Evolutionary conservation across 2,888 invertebrate species (phyloP), one percentile per base, ranked within the genome.

Genomic region (Capitulum mitella): DNA sequence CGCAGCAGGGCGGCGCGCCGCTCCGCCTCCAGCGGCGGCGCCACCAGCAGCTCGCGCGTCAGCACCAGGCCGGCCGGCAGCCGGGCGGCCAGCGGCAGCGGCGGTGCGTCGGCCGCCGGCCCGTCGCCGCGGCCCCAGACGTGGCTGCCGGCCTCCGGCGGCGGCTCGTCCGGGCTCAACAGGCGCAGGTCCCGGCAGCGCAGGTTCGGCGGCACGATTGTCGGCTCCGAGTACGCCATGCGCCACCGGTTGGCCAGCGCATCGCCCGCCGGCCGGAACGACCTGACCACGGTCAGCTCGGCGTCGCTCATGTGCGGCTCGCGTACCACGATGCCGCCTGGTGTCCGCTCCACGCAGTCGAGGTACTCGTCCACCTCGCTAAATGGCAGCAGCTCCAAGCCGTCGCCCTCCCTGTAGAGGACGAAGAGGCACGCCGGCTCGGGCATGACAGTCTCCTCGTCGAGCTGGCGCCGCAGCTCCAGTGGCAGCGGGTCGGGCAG

Each of bases 61-160:
- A n/a, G 46, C 14, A 76, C 76, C 76, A 76, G 46, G 0, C 76
- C 76, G 26, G 43, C 14, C 46, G 76, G 76, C 29, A 46, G 75
- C 3, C 46, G 75, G n/a, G 32, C 40, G 14, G 40, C n/a, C 3
- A 12, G n/a, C 46, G 46, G 29, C 46, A 29, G 29, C 43, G 16
- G 32, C 32, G 29, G 37, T 2, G 29, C 12, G 10, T 32, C 8
- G 22, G 29, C 46, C 10, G 37, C 74, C 76, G 29, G 29, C 43
- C 43, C 6, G 6, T 70, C 70, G 40, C 70, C 70, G 26, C 22
- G 5, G 40, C 70, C 70, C 70, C 70, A 70, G 26, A 70, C 37
- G 26, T 37, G 0, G 5, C n/a, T 19, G 43, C 29, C 46, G 22
- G 46, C 76, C 76, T 22, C 10, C 29, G 76, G 46, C 43, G 46